Percentiles rank a stretch among this genome's conserved stretches.
Conservation (phyloP, 2,888 invertebrate genomes). For the Oeneis ivallda region DNA sequence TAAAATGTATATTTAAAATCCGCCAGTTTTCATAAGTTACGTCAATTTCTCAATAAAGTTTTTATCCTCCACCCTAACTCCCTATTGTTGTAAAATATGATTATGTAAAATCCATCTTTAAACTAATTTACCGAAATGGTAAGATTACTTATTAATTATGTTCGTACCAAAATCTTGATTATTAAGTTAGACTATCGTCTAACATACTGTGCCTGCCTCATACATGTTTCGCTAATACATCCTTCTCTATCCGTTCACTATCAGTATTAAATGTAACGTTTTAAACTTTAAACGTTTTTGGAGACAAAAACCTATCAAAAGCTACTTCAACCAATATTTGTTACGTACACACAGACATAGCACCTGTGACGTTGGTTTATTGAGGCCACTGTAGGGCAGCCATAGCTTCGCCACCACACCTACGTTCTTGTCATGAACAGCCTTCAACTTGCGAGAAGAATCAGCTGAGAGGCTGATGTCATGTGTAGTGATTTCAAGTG, state of each 20-base stretch:
- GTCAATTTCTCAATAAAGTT: too few species aligned
- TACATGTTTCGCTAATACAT: background rate
- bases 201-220: too few species aligned
- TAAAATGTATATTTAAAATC: background rate
- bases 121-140: too few species aligned
- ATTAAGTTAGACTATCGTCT: too few species aligned
- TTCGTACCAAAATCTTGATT: too few species aligned
- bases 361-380: slow-evolving; percentile 35
- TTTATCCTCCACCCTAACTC: too few species aligned
- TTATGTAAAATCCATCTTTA: too few species aligned
- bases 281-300: background rate
- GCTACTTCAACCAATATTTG: slow-evolving; percentile 19
- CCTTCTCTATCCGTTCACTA: background rate
- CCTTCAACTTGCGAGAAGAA: slow-evolving; percentile 66
- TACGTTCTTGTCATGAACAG: slow-evolving; percentile 61
- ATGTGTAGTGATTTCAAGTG: slow-evolving; percentile 56
- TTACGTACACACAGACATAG: slow-evolving; percentile 23
- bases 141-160: too few species aligned
- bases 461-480: slow-evolving; percentile 75
- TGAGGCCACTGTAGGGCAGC: slow-evolving; percentile 54
- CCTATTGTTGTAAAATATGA: too few species aligned
- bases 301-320: background rate
- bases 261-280: background rate
- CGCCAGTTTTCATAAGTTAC: background rate
- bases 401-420: slow-evolving; percentile 48